phyloP scores from a whole-genome alignment of 2,113 vertebrate genomes.

The Pelodiscus sinensis region DNA sequence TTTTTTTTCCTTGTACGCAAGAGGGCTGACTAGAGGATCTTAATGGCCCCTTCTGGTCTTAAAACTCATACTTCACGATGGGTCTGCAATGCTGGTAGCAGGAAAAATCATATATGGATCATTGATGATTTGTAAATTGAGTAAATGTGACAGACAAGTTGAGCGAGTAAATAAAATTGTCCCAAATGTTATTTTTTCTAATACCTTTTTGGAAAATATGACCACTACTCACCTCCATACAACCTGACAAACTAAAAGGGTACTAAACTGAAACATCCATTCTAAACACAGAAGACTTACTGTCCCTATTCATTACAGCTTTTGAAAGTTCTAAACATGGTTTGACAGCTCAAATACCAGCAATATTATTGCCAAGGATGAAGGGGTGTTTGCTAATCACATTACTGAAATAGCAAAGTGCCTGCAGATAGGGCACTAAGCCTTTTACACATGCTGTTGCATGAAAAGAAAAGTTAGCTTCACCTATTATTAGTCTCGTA shows the following conservation, averaged over 20 bases:
- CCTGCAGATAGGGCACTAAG: neutral
- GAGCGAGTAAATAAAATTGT: neutral
- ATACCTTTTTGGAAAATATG: neutral
- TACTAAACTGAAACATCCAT: neutral
- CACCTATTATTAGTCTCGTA: neutral
- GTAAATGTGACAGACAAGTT: neutral
- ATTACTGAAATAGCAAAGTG: neutral
- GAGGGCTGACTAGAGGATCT: neutral
- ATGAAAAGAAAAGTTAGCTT: neutral
- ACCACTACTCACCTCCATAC: neutral
- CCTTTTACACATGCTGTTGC: fast-evolving
- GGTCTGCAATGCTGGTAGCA: neutral
- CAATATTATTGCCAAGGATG: neutral
- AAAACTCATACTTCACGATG: neutral
- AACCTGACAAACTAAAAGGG: neutral
- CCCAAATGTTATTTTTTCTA: neutral
- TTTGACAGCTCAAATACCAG: neutral
- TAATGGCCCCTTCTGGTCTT: neutral
- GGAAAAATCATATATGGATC: neutral
- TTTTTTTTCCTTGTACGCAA: neutral
- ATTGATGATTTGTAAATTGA: neutral
- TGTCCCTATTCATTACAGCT: neutral
- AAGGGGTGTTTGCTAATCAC: neutral
- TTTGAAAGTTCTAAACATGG: neutral
- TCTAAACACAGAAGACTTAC: neutral